Conservation (phyloP, 1,140 invertebrate species). For the Drosophila nasuta region DNA sequence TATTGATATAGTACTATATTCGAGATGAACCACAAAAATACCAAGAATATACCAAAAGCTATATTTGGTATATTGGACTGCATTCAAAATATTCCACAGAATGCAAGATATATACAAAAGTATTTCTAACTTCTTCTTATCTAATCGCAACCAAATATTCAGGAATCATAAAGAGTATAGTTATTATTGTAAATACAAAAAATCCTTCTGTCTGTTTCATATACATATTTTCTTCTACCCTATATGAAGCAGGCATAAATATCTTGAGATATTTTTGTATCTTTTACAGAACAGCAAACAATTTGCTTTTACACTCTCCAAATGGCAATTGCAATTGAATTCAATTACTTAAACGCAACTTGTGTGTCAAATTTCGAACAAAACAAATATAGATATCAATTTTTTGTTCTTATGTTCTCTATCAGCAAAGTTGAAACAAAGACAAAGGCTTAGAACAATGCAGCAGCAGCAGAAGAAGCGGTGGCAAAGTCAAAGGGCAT, state of each 20-base stretch:
- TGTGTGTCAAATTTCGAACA: constrained; percentile 31
- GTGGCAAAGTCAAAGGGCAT: constrained; percentile 59
- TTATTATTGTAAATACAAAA: too few relatives aligned
- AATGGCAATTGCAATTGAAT: constrained; percentile 56
- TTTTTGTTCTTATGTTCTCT: background rate
- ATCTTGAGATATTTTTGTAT: constrained; percentile 4
- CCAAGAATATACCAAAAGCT: too few relatives aligned
- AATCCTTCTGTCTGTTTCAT: background rate
- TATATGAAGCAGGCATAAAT: background rate
- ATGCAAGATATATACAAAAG: too few relatives aligned
- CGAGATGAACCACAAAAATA: too few relatives aligned
- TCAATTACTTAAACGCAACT: constrained; percentile 69
- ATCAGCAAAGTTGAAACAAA: constrained; percentile 19
- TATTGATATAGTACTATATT: too few relatives aligned
- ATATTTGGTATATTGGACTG: too few relatives aligned
- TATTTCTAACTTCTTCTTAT: too few relatives aligned
- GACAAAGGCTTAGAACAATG: constrained; percentile 45
- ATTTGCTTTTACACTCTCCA: constrained; percentile 30
- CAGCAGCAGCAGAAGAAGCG: constrained; percentile 4
- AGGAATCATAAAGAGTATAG: too few relatives aligned
- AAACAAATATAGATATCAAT: constrained; percentile 21
- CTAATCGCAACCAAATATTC: too few relatives aligned
- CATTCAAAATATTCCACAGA: too few relatives aligned
- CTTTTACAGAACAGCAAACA: constrained; percentile 2
- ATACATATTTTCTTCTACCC: background rate